Evolutionary conservation across 2,797 vertebrate genomes (phyloP), one percentile per base, ranked within the genome.

Genomic region (Hyperoplus immaculatus): DNA sequence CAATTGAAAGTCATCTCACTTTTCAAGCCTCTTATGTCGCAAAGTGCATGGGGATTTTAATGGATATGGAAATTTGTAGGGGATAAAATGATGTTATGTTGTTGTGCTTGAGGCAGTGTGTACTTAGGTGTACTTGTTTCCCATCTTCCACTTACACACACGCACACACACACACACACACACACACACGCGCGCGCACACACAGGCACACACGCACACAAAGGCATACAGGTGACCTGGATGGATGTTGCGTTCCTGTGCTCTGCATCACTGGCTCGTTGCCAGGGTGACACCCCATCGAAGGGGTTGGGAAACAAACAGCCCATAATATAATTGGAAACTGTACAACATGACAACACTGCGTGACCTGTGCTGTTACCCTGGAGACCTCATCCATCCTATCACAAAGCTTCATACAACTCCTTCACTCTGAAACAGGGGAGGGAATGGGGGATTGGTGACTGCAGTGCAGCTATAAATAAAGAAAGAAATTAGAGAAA

Each of bases 271-370:
- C 78, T 91, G 91, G 87, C 84, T 78, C 75, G 90, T 90, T 90
- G 88, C 92, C 91, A 93, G 59, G 88, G 86, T 85, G 90, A 93
- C 85, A 81, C 59, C 61, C 64, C 70, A 86, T 85, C 63, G 3
- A 69, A 55, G 80, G 29, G 86, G 76, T 92, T 89, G 82, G 81
- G 70, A 88, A 89, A 88, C 79, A 92, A 92, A 92, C 82, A 87
- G 74, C 71, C 78, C 69, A 79, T 90, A 92, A 91, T 90, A 85
- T 87, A 85, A 91, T 78, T 87, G 77, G 74, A 83, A 78, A 84
- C 39, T 82, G 82, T 88, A 80, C 66, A 69, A 86, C 83, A 82
- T 85, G 73, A 86, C 75, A 83, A 88, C 67, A 79, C 77, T 36
- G 81, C 78, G 56, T 89, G 89, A 91, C 87, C 89, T 86, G 81